Percentiles rank a stretch among this genome's conserved stretches.
phyloP scores from a whole-genome alignment of 2,113 vertebrate genomes.

The Eublepharis macularius region DNA sequence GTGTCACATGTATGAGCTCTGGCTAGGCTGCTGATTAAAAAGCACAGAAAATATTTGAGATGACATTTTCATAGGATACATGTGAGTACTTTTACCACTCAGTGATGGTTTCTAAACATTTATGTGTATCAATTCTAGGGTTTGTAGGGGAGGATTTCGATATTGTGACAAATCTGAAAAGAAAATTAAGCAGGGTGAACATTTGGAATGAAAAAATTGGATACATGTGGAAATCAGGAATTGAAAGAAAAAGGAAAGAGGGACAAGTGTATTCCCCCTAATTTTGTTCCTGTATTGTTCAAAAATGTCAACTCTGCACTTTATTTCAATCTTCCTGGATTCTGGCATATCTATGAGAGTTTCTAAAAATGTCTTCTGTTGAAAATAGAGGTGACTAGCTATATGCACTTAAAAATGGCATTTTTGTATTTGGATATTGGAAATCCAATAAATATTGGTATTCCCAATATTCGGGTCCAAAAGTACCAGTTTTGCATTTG shows the following conservation, averaged over 20 bases:
- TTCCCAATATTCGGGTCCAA: too few relatives aligned
- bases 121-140: conserved; percentile 48
- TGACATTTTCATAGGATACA: conserved; percentile 51
- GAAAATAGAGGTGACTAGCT: too few relatives aligned
- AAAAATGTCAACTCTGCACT: too few relatives aligned
- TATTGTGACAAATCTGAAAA: conserved; percentile 42
- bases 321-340: too few relatives aligned
- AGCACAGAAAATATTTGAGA: conserved; percentile 58
- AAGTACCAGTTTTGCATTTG: too few relatives aligned
- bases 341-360: too few relatives aligned
- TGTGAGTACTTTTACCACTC: background rate
- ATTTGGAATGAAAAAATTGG: conserved; percentile 44
- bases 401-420: too few relatives aligned
- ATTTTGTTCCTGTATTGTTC: too few relatives aligned
- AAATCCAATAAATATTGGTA: too few relatives aligned
- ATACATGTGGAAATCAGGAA: conserved; percentile 33
- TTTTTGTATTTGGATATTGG: too few relatives aligned
- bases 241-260: background rate
- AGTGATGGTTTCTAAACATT: conserved; percentile 51
- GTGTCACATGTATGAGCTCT: conserved; percentile 47
- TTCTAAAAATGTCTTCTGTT: too few relatives aligned
- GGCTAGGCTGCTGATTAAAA: conserved; percentile 56
- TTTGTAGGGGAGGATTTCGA: conserved; percentile 40
- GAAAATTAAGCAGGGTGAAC: conserved; percentile 44
- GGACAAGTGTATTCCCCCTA: too few relatives aligned